Conservation (phyloP, 2,113 vertebrate species). For the Upupa epops region DNA sequence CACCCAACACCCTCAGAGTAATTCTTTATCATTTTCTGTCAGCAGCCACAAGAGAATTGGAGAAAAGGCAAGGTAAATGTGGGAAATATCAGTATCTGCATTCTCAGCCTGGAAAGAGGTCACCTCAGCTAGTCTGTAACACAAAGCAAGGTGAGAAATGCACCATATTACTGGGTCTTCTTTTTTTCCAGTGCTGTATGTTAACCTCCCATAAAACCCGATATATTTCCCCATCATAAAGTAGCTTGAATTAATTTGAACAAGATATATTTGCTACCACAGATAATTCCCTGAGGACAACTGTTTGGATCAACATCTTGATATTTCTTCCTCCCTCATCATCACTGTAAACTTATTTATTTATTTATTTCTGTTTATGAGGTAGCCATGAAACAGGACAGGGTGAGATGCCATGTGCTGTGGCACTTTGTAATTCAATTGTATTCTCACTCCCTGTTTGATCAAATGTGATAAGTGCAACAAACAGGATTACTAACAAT, state of each 20-base stretch:
- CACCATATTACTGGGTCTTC: background rate
- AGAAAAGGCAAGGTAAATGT: background rate
- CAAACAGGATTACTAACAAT: conserved; percentile 71
- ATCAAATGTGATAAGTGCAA: conserved; percentile 61
- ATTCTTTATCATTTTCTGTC: conserved; percentile 59
- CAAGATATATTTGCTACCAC: conserved; percentile 24
- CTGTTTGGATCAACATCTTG: conserved; percentile 44
- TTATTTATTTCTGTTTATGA: conserved; percentile 44
- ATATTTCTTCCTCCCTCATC: conserved; percentile 33
- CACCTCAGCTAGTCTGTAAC: background rate
- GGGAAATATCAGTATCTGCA: background rate
- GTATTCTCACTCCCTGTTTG: conserved; percentile 67
- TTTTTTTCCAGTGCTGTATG: background rate
- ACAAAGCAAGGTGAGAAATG: background rate
- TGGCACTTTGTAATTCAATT: conserved; percentile 48
- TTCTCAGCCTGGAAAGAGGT: background rate
- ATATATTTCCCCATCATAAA: background rate
- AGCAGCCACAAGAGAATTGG: background rate
- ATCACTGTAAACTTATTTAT: background rate
- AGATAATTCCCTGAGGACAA: conserved; percentile 21
- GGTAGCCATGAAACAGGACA: conserved; percentile 38
- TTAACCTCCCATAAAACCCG: conserved; percentile 1
- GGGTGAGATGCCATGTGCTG: conserved; percentile 25
- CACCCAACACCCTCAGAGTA: conserved; percentile 20
- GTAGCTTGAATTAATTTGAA: conserved; percentile 35